Percentiles rank a stretch among this genome's conserved stretches.
Evolutionary conservation across 2,113 vertebrate genomes (phyloP).

Genomic region (Lonchura striata): DNA sequence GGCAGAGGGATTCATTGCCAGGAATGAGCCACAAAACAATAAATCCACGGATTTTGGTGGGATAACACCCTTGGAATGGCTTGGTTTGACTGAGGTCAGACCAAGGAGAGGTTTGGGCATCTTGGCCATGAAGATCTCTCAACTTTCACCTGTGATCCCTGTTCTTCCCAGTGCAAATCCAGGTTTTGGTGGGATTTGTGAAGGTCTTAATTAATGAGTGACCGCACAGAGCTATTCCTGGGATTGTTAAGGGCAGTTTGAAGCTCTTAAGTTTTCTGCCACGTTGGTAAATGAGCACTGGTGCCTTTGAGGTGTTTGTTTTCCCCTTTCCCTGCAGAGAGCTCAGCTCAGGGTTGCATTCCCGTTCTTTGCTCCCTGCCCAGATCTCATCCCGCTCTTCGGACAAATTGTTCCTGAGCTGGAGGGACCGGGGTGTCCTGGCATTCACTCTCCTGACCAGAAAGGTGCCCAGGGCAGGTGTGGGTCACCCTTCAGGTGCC

Average conservation of each 20-base stretch:
- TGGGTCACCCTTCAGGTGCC: background rate
- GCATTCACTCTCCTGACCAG: background rate
- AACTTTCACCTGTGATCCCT: background rate
- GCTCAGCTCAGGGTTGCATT: background rate
- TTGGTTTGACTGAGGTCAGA: background rate
- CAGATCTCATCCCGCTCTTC: background rate
- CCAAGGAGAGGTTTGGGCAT: background rate
- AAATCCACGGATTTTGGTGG: background rate
- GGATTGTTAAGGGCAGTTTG: background rate
- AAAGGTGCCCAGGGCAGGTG: background rate
- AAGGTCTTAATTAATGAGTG: background rate
- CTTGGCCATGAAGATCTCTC: background rate
- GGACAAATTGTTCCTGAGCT: background rate
- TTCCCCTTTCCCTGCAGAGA: background rate
- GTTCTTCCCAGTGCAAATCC: background rate
- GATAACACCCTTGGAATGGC: background rate
- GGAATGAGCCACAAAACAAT: background rate
- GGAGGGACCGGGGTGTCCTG: background rate
- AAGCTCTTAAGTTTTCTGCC: slow-evolving; percentile 1
- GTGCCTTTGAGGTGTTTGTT: background rate
- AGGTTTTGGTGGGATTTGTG: slow-evolving; percentile 51
- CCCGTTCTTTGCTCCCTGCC: background rate
- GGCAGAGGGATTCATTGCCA: background rate
- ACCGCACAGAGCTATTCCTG: slow-evolving; percentile 19
- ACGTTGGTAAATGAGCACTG: slow-evolving; percentile 2